These are phyloP conservation scores for Mastomys coucha DNA, from an alignment of 2,113 vertebrate species.

Conservation along the genomic window DNA sequence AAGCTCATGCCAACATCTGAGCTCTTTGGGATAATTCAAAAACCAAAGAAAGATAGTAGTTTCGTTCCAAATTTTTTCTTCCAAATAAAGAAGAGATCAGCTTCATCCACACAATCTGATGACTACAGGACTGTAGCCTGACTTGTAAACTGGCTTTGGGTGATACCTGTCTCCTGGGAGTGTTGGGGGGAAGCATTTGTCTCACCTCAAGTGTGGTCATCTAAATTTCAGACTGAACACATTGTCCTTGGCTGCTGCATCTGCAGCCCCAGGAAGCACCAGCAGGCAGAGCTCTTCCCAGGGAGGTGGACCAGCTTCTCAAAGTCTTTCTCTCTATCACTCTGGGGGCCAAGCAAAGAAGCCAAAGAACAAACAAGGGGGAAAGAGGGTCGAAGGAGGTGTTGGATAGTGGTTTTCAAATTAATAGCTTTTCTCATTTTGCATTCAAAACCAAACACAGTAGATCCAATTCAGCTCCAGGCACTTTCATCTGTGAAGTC, in stretches of 20 bases:
- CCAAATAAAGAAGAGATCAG: constrained; percentile 42
- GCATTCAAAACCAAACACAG: constrained; percentile 58
- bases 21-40: not conserved
- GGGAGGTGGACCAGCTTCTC: not conserved
- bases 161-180: not conserved
- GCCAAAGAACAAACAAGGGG: not conserved
- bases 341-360: not conserved
- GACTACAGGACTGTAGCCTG: not conserved
- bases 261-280: not conserved
- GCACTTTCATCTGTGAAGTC: constrained; percentile 63
- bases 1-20: not conserved
- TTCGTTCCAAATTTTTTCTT: not conserved
- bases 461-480: constrained; percentile 43
- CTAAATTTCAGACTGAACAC: not conserved
- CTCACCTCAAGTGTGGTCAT: not conserved
- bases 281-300: not conserved
- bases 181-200: not conserved
- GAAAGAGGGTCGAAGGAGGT: not conserved
- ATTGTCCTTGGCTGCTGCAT: not conserved
- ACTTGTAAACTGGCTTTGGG: constrained; percentile 21
- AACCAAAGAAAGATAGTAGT: not conserved
- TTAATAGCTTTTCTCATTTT: constrained; percentile 58
- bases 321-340: no score
- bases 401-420: constrained; percentile 29
- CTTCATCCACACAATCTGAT: constrained; percentile 28